A percentile compares a stretch with the other conserved stretches of the same genome.
phyloP scores from a whole-genome alignment of 2,113 vertebrate genomes.

The Mus pahari region DNA sequence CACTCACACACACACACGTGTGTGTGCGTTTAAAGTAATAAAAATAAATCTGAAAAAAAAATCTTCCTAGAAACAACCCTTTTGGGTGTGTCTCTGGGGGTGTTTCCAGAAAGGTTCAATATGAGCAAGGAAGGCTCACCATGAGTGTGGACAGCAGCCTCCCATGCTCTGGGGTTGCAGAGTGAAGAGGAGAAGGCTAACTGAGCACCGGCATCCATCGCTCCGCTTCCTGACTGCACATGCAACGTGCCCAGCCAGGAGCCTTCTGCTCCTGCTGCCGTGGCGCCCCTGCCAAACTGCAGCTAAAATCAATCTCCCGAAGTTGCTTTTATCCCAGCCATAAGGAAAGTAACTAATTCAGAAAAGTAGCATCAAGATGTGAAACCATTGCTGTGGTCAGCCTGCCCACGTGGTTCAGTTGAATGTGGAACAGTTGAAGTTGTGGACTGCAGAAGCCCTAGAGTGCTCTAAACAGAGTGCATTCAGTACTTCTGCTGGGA shows the following conservation, averaged over 20 bases:
- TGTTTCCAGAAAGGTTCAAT: neutral
- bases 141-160: neutral
- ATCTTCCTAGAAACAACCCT: neutral
- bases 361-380: neutral
- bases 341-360: neutral
- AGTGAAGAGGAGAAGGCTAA: neutral
- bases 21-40: neutral
- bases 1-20: no score
- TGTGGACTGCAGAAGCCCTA: neutral
- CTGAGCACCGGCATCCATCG: neutral
- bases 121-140: neutral
- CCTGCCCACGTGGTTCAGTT: neutral
- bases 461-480: neutral
- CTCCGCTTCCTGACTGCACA: neutral
- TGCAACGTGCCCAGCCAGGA: neutral
- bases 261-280: neutral
- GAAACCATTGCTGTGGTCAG: neutral
- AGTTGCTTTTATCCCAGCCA: neutral
- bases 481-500: neutral
- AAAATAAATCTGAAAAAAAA: neutral
- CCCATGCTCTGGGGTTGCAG: neutral
- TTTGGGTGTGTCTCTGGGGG: neutral
- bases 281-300: neutral
- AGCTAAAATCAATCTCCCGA: neutral
- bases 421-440: neutral